Base-by-base conservation (phyloP, 2,797 vertebrate species). In the Coccyzus lansbergi region DNA sequence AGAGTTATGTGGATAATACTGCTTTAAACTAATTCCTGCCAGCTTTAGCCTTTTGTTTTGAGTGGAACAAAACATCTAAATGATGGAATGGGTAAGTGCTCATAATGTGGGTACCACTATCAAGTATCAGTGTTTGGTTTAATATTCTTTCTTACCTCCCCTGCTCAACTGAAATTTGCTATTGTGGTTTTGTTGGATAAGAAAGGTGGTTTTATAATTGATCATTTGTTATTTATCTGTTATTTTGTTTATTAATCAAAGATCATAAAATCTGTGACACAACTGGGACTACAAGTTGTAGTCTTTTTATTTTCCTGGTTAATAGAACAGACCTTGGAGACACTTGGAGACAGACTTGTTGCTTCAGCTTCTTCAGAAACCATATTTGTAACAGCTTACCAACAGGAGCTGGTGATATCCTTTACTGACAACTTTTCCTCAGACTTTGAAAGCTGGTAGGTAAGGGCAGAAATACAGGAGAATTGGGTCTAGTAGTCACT, bases 161-260 rank as follows among this genome's bases (percentile, higher is more conserved):
- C 11, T 8, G 2, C 7, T 7, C 7, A 80, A 0, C 1, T 28
- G 4, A 29, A 56, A 36, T 8, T 2, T 75, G 3, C 34, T 42
- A 2, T 65, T 76, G 34, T 55, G 34, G 17, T 29, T 49, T 24
- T 64, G 3, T 49, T 59, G 28, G 36, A 11, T 29, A 48, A 42
- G 9, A 10, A 75, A 76, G 28, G 44, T 6, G 29, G 77, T 70
- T 74, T 68, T 17, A 10, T 44, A 34, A 29, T 16, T 13, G 8
- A 18, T 28, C 2, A 5, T 36, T 76, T 86, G 3, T 40, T 72
- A 38, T 52, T 83, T 82, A 33, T 22, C 13, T 62, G 8, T 38
- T 42, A 5, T 40, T 59, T 76, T 53, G 17, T 25, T 68, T 44
- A 44, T 44, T 44, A 44, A 15, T 65, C 28, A 65, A 69, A 80